Percentiles rank a stretch among this genome's conserved stretches.
These are phyloP conservation scores for Epinotia ramella DNA, from an alignment of 2,888 invertebrate genomes.

Conservation along the genomic window DNA sequence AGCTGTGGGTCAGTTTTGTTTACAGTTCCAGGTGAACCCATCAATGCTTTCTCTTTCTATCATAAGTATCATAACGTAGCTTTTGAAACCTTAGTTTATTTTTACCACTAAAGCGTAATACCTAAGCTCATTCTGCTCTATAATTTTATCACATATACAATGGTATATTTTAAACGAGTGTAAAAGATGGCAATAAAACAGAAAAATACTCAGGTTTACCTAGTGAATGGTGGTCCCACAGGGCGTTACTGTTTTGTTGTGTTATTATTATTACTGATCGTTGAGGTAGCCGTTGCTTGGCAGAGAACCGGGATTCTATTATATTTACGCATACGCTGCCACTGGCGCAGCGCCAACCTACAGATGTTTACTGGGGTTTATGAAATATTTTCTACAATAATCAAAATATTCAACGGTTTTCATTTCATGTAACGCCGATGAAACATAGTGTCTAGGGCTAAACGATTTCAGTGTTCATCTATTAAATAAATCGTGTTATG, in stretches of 20 bases:
- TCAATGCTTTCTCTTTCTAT: not conserved
- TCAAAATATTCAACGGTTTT: slow-evolving; percentile 16
- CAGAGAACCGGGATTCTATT: slow-evolving; percentile 36
- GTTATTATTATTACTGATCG: slow-evolving; percentile 8
- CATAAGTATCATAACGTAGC: not conserved
- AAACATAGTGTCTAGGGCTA: slow-evolving; percentile 15
- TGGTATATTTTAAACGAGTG: not conserved
- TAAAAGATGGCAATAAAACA: not conserved
- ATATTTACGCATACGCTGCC: slow-evolving; percentile 33
- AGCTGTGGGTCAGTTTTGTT: not conserved
- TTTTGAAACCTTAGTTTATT: not conserved
- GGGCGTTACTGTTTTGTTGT: not conserved
- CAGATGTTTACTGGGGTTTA: slow-evolving; percentile 20
- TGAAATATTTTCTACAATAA: slow-evolving; percentile 27
- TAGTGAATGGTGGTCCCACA: not conserved
- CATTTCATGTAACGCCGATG: not conserved
- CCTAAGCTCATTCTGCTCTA: not conserved
- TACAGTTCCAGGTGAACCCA: not conserved
- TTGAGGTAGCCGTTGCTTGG: slow-evolving; percentile 33
- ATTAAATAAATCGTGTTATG: slow-evolving; percentile 33
- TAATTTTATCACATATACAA: not conserved
- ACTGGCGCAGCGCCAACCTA: slow-evolving; percentile 31
- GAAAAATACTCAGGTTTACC: not conserved
- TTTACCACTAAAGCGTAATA: not conserved
- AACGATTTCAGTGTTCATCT: slow-evolving; percentile 29